Percentiles rank a stretch among this genome's conserved stretches.
Evolutionary conservation across 1,140 invertebrate species (phyloP).

Genomic region (Lepidurus apus): DNA sequence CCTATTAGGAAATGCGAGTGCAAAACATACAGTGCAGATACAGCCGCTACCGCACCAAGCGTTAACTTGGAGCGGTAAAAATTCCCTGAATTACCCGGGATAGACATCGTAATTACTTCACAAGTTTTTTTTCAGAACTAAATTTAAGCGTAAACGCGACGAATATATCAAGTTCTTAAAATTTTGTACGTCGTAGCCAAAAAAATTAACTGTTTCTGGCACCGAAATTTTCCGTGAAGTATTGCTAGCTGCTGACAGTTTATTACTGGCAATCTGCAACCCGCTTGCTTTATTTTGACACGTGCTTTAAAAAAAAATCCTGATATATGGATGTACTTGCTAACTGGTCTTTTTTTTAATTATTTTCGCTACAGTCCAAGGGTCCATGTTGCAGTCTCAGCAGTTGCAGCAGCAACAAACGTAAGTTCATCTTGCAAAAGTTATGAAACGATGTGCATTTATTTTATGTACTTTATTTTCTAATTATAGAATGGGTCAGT

Average conservation of each 20-base stretch:
- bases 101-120: too few relatives aligned
- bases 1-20: too few relatives aligned
- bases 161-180: too few relatives aligned
- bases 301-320: background rate
- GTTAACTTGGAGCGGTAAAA: too few relatives aligned
- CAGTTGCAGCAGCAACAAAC: constrained; percentile 49
- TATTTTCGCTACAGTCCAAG: constrained; percentile 35
- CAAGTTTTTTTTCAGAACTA: too few relatives aligned
- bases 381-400: constrained; percentile 54
- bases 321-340: background rate
- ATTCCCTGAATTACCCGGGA: too few relatives aligned
- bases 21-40: too few relatives aligned
- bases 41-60: too few relatives aligned
- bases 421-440: background rate
- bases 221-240: background rate
- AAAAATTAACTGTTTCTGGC: too few relatives aligned
- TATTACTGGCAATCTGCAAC: background rate
- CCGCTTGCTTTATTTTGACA: background rate
- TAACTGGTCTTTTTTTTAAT: background rate
- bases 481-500: constrained; percentile 32
- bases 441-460: background rate
- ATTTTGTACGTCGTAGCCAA: too few relatives aligned
- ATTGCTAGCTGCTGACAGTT: background rate
- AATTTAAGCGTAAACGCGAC: too few relatives aligned
- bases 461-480: background rate